Conservation (phyloP, 2,888 invertebrate genomes). For the Brachycybe producta region DNA sequence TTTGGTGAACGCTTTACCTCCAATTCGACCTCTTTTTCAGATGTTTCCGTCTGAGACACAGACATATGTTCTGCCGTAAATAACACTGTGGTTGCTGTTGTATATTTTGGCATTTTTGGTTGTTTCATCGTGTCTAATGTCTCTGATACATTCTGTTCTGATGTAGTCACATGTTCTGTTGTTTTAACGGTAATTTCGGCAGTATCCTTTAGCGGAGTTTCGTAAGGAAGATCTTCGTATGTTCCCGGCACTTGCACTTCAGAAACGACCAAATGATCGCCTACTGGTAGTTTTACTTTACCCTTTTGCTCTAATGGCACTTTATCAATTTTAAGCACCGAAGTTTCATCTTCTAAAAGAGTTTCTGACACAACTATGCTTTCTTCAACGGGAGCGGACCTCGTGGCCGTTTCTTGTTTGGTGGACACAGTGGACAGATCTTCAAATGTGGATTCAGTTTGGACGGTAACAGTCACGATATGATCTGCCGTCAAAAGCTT, state of each 20-base stretch:
- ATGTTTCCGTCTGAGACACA: too few species aligned
- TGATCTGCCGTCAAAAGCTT: constrained; percentile 20
- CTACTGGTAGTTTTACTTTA: constrained; percentile 4
- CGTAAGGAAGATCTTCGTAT: constrained; percentile 1
- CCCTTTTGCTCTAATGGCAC: not conserved
- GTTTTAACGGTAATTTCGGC: not conserved
- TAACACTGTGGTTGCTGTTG: too few species aligned
- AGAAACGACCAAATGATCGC: constrained; percentile 14
- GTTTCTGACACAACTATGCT: too few species aligned
- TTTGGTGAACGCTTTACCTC: not conserved
- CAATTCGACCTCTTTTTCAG: constrained; percentile 9
- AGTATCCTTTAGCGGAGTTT: not conserved
- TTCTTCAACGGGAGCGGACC: too few species aligned
- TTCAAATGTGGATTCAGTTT: too few species aligned
- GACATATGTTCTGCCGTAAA: too few species aligned
- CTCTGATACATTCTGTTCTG: not conserved
- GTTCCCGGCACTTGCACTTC: constrained; percentile 3
- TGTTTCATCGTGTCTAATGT: not conserved
- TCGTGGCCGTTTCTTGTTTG: too few species aligned
- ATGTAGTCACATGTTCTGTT: not conserved
- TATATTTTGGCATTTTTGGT: not conserved
- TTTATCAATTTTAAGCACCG: too few species aligned
- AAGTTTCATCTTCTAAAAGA: too few species aligned
- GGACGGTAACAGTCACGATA: constrained; percentile 13
- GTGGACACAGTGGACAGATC: too few species aligned